These are phyloP conservation scores for Amia ocellicauda DNA, from an alignment of 2,113 vertebrate species.

Conservation along the genomic window DNA sequence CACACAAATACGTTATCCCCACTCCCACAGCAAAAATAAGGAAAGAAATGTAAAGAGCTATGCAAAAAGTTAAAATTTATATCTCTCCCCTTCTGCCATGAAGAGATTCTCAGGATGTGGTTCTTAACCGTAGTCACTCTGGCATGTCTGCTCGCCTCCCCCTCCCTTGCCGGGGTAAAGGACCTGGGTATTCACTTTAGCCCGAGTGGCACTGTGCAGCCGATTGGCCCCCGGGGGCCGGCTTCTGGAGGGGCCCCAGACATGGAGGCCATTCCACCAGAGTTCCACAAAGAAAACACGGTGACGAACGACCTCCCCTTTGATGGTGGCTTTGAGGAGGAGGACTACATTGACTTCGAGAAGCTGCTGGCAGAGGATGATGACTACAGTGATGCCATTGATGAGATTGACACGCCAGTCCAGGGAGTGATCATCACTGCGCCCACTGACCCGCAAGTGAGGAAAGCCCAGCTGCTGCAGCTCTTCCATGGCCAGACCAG, in stretches of 20 bases:
- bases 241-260: constrained; percentile 34
- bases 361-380: constrained; percentile 73
- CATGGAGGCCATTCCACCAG: constrained; percentile 57
- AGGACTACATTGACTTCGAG: constrained; percentile 87
- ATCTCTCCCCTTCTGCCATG: too few relatives aligned
- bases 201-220: background rate
- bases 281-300: constrained; percentile 88
- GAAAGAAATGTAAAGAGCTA: too few relatives aligned
- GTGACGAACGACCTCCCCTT: constrained; percentile 82
- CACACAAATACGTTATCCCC: too few relatives aligned
- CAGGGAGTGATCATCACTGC: constrained; percentile 65
- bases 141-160: constrained; percentile 57
- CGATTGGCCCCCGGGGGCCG: constrained; percentile 32
- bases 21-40: too few relatives aligned
- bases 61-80: too few relatives aligned
- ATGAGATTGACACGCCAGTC: constrained; percentile 64
- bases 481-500: constrained; percentile 86
- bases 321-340: constrained; percentile 77
- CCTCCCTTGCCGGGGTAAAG: constrained; percentile 62
- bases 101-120: constrained; percentile 78
- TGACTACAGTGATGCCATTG: constrained; percentile 79
- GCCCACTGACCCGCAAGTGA: constrained; percentile 64
- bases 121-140: constrained; percentile 43
- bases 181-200: constrained; percentile 64
- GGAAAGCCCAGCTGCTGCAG: constrained; percentile 72